Conservation (phyloP, 2,113 vertebrate species). For the Ochotona curzoniae region DNA sequence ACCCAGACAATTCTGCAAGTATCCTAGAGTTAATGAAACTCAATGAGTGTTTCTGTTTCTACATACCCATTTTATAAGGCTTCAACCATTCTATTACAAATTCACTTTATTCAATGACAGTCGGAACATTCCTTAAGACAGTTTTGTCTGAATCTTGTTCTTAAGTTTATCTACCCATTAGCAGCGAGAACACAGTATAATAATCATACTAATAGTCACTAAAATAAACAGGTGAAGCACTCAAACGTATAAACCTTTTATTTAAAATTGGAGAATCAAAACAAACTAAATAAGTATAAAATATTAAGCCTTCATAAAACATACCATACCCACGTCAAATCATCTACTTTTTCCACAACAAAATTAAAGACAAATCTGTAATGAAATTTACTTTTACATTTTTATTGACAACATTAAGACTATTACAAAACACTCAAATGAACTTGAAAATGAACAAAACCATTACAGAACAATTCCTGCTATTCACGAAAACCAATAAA, state of each 20-base stretch:
- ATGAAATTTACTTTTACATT: slow-evolving; percentile 70
- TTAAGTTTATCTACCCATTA: slow-evolving; percentile 42
- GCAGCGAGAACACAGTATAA: neutral
- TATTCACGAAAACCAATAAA: slow-evolving; percentile 64
- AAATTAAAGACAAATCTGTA: slow-evolving; percentile 80
- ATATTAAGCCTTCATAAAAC: slow-evolving; percentile 81
- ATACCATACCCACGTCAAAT: slow-evolving; percentile 77
- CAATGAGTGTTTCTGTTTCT: slow-evolving; percentile 4
- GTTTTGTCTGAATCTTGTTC: slow-evolving; percentile 25
- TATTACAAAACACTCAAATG: slow-evolving; percentile 71
- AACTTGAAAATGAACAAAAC: slow-evolving; percentile 47
- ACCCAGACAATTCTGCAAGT: neutral
- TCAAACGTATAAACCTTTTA: slow-evolving; percentile 85
- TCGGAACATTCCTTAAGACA: neutral
- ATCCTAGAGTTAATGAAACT: slow-evolving; percentile 28
- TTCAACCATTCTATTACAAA: slow-evolving; percentile 21
- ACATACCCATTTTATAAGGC: slow-evolving; percentile 23
- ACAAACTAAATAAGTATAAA: slow-evolving; percentile 84
- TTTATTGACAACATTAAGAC: slow-evolving; percentile 74
- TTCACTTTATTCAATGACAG: slow-evolving; percentile 44
- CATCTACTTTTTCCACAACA: slow-evolving; percentile 71
- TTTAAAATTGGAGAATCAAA: slow-evolving; percentile 84
- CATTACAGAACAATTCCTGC: slow-evolving; percentile 45
- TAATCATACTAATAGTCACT: slow-evolving; percentile 6
- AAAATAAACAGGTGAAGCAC: slow-evolving; percentile 51